phyloP scores from a whole-genome alignment of 2,888 invertebrate genomes.

The Hedychridium roseum region DNA sequence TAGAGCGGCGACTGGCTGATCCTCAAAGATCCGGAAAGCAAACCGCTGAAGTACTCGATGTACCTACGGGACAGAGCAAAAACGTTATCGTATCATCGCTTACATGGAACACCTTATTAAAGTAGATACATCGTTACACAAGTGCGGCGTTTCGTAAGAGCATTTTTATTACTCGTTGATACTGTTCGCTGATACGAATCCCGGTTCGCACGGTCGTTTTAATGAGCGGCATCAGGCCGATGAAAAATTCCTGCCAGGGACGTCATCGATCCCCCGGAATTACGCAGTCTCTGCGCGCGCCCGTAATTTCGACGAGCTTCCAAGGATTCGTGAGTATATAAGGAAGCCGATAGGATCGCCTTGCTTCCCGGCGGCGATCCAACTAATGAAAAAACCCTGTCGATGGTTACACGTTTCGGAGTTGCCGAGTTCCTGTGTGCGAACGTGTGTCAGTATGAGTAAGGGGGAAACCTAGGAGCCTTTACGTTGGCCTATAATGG shows the following conservation, averaged over 20 bases:
- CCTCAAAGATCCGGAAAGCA: constrained; percentile 86
- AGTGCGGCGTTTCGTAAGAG: too few species aligned
- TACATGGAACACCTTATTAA: too few species aligned
- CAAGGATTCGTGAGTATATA: constrained; percentile 31
- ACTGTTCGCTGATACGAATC: too few species aligned
- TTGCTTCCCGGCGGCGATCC: constrained; percentile 19
- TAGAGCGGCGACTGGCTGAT: constrained; percentile 88
- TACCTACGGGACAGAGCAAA: constrained; percentile 71
- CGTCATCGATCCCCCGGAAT: not conserved
- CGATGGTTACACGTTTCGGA: not conserved
- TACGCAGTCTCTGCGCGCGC: constrained; percentile 7
- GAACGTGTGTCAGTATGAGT: not conserved
- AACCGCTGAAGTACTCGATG: constrained; percentile 90
- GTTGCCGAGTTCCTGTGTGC: not conserved
- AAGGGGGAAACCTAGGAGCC: not conserved
- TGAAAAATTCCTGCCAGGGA: too few species aligned
- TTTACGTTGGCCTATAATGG: constrained; percentile 23
- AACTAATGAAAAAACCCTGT: constrained; percentile 19
- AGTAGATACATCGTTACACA: too few species aligned
- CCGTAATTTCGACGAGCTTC: constrained; percentile 29
- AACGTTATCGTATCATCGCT: not conserved
- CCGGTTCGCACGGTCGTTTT: too few species aligned
- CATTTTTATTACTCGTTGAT: too few species aligned
- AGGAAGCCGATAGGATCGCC: constrained; percentile 33
- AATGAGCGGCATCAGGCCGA: too few species aligned